These are phyloP conservation scores for Drosophila quinaria DNA, from an alignment of 2,888 invertebrate genomes.

Conservation along the genomic window DNA sequence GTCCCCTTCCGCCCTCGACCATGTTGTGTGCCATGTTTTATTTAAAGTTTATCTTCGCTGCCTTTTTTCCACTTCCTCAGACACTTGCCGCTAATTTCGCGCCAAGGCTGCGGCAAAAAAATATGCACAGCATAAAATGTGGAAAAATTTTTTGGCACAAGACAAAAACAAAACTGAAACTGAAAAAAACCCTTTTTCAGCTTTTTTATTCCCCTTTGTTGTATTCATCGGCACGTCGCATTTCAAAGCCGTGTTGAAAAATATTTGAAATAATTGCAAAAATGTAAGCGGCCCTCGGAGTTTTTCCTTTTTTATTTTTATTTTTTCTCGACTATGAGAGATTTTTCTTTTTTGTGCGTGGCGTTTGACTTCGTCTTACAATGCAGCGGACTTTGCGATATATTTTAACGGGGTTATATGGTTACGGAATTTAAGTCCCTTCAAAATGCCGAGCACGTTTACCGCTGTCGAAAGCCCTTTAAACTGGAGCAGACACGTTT, in stretches of 20 bases:
- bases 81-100: conserved; percentile 75
- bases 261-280: conserved; percentile 80
- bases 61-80: conserved; percentile 52
- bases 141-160: conserved; percentile 78
- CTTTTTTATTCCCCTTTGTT: conserved; percentile 11
- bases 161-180: conserved; percentile 42
- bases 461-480: conserved; percentile 19
- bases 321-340: conserved; percentile 3
- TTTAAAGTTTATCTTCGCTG: conserved; percentile 75
- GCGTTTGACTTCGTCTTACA: conserved; percentile 38
- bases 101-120: conserved; percentile 67
- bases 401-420: conserved; percentile 7
- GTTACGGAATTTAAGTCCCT: neutral
- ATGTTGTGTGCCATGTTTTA: conserved; percentile 71
- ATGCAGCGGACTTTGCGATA: conserved; percentile 10
- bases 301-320: neutral
- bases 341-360: conserved; percentile 17
- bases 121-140: conserved; percentile 78
- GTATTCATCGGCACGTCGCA: conserved; percentile 69
- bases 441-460: conserved; percentile 62
- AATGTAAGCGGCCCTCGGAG: conserved; percentile 54
- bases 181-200: conserved; percentile 21
- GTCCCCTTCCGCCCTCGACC: neutral
- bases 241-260: conserved; percentile 79
- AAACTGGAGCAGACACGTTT: conserved; percentile 43